phyloP scores from a whole-genome alignment of 2,888 invertebrate genomes.

The Choristoneura rosaceana region DNA sequence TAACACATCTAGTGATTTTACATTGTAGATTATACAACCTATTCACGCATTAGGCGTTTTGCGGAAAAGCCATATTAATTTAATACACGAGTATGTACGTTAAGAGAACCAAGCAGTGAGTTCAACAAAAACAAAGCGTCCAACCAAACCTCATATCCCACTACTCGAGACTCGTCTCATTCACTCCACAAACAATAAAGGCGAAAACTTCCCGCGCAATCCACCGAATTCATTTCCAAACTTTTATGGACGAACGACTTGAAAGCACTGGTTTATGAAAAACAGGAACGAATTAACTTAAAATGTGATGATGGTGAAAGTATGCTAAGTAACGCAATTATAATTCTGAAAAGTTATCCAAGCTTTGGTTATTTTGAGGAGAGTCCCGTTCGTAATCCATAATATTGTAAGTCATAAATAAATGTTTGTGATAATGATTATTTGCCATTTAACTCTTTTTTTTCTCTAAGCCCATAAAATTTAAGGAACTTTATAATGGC shows the following conservation, averaged over 20 bases:
- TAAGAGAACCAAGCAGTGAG: not conserved
- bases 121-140: conserved; percentile 30
- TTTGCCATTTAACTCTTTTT: too few relatives aligned
- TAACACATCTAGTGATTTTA: too few relatives aligned
- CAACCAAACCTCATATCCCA: conserved; percentile 36
- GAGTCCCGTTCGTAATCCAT: too few relatives aligned
- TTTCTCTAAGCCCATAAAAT: too few relatives aligned
- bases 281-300: conserved; percentile 28
- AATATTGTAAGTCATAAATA: too few relatives aligned
- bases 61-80: too few relatives aligned
- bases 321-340: conserved; percentile 34
- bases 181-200: conserved; percentile 54
- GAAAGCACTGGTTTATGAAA: conserved; percentile 32
- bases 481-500: too few relatives aligned
- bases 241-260: conserved; percentile 50
- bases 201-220: conserved; percentile 53
- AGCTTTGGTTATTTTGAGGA: not conserved
- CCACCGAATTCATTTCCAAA: conserved; percentile 58
- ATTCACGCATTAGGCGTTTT: too few relatives aligned
- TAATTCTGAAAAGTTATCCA: conserved; percentile 13
- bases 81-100: not conserved
- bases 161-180: conserved; percentile 14
- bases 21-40: too few relatives aligned
- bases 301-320: conserved; percentile 32
- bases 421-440: too few relatives aligned